phyloP scores from a whole-genome alignment of 2,888 invertebrate genomes.

The Chironomus tentans region DNA sequence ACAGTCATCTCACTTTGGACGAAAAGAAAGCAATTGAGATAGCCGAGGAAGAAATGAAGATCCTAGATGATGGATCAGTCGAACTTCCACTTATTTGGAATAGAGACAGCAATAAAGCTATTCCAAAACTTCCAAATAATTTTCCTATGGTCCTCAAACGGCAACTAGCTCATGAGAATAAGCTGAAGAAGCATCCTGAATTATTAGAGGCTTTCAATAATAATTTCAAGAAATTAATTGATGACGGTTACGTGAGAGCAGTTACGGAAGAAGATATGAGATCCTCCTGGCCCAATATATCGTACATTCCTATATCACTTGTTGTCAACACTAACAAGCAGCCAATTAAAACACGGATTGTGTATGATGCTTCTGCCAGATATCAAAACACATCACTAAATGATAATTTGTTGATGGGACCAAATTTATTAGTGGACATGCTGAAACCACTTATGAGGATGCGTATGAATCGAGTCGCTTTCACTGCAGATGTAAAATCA shows the following conservation, averaged over 20 bases:
- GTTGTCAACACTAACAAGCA: conserved; percentile 31
- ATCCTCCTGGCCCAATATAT: conserved; percentile 28
- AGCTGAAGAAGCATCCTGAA: conserved; percentile 28
- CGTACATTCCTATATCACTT: conserved; percentile 34
- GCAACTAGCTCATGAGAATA: conserved; percentile 29
- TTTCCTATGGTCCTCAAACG: conserved; percentile 29
- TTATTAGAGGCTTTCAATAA: conserved; percentile 28
- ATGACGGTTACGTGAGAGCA: conserved; percentile 30
- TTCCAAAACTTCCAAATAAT: conserved; percentile 30
- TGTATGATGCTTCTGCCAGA: conserved; percentile 35
- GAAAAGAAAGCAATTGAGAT: neutral
- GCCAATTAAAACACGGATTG: conserved; percentile 31
- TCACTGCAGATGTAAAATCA: conserved; percentile 33
- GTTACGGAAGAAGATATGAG: conserved; percentile 29
- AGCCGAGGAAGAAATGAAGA: conserved; percentile 28
- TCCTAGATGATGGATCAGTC: neutral
- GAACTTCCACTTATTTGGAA: conserved; percentile 31
- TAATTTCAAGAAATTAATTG: conserved; percentile 29
- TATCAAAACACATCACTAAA: conserved; percentile 32
- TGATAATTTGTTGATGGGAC: conserved; percentile 33
- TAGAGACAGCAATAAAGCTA: neutral
- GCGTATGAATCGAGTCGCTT: conserved; percentile 33
- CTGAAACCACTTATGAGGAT: conserved; percentile 36
- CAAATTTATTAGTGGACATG: conserved; percentile 34
- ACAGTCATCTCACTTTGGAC: neutral